Conservation (phyloP, 2,113 vertebrate genomes). For the Protobothrops mucrosquamatus region DNA sequence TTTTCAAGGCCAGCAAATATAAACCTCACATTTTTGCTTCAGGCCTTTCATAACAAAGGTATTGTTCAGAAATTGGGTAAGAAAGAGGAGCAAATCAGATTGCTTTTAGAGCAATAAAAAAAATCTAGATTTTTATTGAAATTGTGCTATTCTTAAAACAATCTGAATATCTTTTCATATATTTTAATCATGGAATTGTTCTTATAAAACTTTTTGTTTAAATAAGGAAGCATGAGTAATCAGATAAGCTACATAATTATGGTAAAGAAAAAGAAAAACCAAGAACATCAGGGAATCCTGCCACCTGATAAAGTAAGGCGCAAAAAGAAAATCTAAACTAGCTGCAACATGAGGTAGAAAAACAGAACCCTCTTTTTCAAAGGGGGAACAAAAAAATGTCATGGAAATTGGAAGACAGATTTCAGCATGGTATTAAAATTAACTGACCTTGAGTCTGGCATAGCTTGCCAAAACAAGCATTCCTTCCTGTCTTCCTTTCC, state of each 20-base stretch:
- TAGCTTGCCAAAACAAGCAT: conserved; percentile 56
- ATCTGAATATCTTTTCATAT: neutral
- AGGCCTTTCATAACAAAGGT: neutral
- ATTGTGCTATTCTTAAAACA: neutral
- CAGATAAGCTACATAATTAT: neutral
- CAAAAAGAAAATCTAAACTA: conserved; percentile 24
- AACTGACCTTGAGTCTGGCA: conserved; percentile 38
- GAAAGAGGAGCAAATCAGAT: neutral
- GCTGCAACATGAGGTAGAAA: conserved; percentile 10
- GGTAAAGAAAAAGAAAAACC: neutral
- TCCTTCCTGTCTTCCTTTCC: conserved; percentile 57
- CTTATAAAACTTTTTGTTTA: neutral
- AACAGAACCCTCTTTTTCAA: neutral
- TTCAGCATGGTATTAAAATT: neutral
- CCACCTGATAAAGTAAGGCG: neutral
- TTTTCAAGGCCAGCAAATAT: neutral
- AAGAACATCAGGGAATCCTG: neutral
- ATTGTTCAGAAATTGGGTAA: neutral
- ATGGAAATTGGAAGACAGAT: neutral
- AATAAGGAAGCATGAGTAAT: neutral
- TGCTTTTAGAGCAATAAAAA: conserved; percentile 19
- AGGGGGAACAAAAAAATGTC: neutral
- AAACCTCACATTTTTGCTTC: neutral
- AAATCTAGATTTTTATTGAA: neutral
- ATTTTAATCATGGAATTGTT: neutral